Conservation (phyloP, 2,797 vertebrate genomes). For the Sarcoramphus papa region DNA sequence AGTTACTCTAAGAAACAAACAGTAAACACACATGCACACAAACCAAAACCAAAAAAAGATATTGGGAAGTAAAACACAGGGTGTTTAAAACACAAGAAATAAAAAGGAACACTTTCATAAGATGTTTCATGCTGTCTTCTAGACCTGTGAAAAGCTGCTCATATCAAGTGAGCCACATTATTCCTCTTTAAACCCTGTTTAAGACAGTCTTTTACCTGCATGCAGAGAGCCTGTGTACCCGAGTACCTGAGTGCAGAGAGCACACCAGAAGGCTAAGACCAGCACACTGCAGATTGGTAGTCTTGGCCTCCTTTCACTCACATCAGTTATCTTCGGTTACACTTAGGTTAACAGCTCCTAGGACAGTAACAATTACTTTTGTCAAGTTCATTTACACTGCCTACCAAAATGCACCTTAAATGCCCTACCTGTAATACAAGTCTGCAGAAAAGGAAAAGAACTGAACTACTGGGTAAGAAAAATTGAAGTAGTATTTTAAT, state of each 20-base stretch:
- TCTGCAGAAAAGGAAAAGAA: neutral
- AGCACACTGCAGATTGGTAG: neutral
- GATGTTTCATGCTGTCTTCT: neutral
- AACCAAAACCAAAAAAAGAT: neutral
- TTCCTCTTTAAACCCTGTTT: neutral
- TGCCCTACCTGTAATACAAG: neutral
- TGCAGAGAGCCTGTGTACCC: neutral
- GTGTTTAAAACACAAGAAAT: neutral
- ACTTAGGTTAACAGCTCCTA: neutral
- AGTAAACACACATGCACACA: neutral
- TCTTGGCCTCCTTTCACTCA: neutral
- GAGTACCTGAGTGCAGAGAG: neutral
- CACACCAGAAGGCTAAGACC: neutral
- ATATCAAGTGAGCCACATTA: neutral
- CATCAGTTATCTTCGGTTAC: neutral
- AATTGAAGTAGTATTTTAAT: neutral
- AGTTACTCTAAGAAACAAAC: neutral
- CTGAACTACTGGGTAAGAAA: neutral
- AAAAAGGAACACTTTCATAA: neutral
- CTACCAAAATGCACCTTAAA: neutral
- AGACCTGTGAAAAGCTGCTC: neutral
- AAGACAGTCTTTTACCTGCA: neutral
- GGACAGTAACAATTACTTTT: neutral
- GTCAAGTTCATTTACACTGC: too few relatives aligned
- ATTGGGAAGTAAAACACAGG: neutral